These are phyloP conservation scores for Deilephila elpenor DNA, from an alignment of 2,888 invertebrate genomes.

Conservation along the genomic window DNA sequence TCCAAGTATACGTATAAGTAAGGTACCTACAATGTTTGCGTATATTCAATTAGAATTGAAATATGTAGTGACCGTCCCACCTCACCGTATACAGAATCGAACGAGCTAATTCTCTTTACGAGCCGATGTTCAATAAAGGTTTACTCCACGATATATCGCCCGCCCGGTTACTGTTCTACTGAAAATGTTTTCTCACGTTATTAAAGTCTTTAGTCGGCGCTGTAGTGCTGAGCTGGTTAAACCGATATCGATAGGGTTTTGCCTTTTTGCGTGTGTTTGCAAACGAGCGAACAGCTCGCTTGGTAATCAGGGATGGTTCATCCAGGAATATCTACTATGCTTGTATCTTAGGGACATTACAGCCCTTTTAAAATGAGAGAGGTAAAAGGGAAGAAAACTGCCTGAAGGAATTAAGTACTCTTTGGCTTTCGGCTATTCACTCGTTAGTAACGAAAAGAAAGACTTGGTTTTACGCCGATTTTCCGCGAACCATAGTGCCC, in stretches of 20 bases:
- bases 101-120: constrained; percentile 56
- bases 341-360: no score
- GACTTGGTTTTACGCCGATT: no score
- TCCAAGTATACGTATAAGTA: background rate
- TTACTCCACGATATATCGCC: constrained; percentile 53
- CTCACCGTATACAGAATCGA: constrained; percentile 41
- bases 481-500: no score
- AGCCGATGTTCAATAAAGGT: constrained; percentile 55
- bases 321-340: no score
- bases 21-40: constrained; percentile 27
- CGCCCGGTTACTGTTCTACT: constrained; percentile 39
- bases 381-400: no score
- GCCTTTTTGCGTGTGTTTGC: background rate
- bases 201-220: constrained; percentile 42
- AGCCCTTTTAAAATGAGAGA: no score
- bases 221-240: constrained; percentile 20
- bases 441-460: no score
- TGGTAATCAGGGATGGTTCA: no score
- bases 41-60: constrained; percentile 23
- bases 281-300: no score
- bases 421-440: no score
- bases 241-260: constrained; percentile 3
- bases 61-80: constrained; percentile 14
- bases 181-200: constrained; percentile 45
- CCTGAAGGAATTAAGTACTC: no score